Percentiles rank a stretch among this genome's conserved stretches.
Conservation (phyloP, 2,113 vertebrate genomes). For the Saguinus imperator region DNA sequence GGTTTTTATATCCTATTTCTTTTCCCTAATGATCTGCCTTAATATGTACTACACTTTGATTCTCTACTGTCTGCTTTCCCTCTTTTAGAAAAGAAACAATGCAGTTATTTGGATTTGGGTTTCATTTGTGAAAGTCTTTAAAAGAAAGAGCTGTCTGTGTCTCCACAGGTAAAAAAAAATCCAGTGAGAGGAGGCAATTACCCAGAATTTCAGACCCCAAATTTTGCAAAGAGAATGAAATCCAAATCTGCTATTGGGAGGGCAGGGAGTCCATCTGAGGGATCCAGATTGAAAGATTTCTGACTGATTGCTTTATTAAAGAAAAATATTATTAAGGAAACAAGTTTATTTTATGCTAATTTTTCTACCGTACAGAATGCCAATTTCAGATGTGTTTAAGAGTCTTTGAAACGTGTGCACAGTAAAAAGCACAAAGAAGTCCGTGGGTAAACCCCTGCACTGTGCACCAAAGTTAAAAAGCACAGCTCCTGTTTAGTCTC, state of each 20-base stretch:
- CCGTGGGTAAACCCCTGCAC: not conserved
- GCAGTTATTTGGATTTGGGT: slow-evolving; percentile 56
- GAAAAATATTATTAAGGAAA: not conserved
- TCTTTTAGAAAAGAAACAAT: slow-evolving; percentile 33
- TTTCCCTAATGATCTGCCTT: slow-evolving; percentile 74
- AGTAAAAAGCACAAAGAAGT: slow-evolving; percentile 16
- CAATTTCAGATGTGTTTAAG: slow-evolving; percentile 29
- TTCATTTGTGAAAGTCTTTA: slow-evolving; percentile 54
- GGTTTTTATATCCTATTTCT: slow-evolving; percentile 75
- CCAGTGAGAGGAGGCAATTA: slow-evolving; percentile 75
- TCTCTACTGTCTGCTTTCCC: not conserved
- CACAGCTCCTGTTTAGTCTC: not conserved
- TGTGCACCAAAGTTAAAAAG: slow-evolving; percentile 9
- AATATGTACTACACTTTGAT: slow-evolving; percentile 56
- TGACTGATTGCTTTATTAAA: slow-evolving; percentile 13
- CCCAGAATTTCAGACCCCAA: slow-evolving; percentile 71
- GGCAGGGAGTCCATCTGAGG: not conserved
- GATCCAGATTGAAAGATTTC: not conserved
- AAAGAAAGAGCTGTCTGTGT: slow-evolving; percentile 60
- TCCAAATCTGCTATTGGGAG: not conserved
- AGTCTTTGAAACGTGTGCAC: not conserved
- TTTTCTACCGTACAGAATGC: not conserved
- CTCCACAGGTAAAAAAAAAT: slow-evolving; percentile 34
- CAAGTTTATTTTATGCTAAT: not conserved
- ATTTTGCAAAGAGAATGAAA: slow-evolving; percentile 79